These are phyloP conservation scores for Ormyrus thymus DNA, from an alignment of 2,888 invertebrate species.

Conservation along the genomic window DNA sequence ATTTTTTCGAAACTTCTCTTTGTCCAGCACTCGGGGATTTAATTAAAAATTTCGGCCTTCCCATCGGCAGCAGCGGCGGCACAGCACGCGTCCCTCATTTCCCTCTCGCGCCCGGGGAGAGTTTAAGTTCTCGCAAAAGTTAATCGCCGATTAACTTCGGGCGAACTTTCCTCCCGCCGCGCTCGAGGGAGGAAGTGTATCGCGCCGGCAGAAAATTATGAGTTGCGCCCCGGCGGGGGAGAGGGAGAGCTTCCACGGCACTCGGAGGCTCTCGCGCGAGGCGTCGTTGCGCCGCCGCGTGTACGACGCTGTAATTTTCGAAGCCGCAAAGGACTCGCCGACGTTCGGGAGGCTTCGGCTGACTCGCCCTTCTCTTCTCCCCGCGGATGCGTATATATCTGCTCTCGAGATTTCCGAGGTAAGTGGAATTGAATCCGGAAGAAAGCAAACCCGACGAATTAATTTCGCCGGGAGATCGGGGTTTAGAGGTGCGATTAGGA, in stretches of 20 bases:
- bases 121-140: constrained; percentile 16
- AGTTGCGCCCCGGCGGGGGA: background rate
- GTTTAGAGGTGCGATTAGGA: no score
- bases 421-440: background rate
- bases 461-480: background rate
- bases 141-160: constrained; percentile 25
- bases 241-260: background rate
- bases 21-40: background rate
- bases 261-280: background rate
- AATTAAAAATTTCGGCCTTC: constrained; percentile 8
- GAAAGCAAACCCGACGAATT: background rate
- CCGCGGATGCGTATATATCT: no score
- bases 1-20: no score
- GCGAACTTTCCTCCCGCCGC: background rate
- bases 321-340: constrained; percentile 28
- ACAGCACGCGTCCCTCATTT: background rate
- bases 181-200: background rate
- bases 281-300: background rate
- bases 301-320: constrained; percentile 6
- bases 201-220: constrained; percentile 24
- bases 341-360: background rate
- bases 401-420: background rate
- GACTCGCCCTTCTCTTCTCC: no score
- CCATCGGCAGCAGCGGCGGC: no score
- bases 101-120: background rate